Evolutionary conservation across 2,113 vertebrate species (phyloP).

Genomic region (Conger conger): DNA sequence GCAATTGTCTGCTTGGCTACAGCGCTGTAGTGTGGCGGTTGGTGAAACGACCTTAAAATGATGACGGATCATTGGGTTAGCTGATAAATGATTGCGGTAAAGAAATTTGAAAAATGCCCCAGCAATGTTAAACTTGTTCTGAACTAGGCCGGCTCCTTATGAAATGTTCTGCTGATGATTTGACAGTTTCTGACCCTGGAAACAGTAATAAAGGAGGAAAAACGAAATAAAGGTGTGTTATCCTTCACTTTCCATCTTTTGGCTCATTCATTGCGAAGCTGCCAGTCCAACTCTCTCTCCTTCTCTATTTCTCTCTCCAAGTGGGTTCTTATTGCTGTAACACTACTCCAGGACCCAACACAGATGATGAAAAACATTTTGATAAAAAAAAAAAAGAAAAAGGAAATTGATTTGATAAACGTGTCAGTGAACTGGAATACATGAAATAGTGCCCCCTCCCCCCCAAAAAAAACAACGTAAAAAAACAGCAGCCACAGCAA

Average conservation of each 20-base stretch:
- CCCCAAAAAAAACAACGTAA: too few relatives aligned
- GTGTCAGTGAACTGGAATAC: not conserved
- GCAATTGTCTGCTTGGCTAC: not conserved
- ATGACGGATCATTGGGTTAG: constrained; percentile 15
- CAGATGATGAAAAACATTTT: not conserved
- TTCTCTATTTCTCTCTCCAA: not conserved
- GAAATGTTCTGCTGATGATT: not conserved
- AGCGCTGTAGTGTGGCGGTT: not conserved
- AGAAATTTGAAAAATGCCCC: not conserved
- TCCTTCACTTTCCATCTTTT: not conserved
- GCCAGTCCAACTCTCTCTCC: not conserved
- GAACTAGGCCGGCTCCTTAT: not conserved
- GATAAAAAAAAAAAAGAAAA: not conserved
- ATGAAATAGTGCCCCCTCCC: not conserved
- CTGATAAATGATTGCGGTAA: not conserved
- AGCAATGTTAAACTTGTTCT: not conserved
- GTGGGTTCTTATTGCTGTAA: not conserved
- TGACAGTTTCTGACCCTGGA: constrained; percentile 14
- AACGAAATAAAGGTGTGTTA: not conserved
- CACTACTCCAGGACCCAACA: not conserved
- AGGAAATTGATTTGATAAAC: not conserved
- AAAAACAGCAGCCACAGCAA: not conserved
- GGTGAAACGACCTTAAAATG: not conserved
- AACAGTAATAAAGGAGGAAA: constrained; percentile 13
- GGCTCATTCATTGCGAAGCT: not conserved